Evolutionary conservation across 2,113 vertebrate genomes (phyloP), one percentile per base, ranked within the genome.

Genomic region (Rhinopomastus cyanomelas): DNA sequence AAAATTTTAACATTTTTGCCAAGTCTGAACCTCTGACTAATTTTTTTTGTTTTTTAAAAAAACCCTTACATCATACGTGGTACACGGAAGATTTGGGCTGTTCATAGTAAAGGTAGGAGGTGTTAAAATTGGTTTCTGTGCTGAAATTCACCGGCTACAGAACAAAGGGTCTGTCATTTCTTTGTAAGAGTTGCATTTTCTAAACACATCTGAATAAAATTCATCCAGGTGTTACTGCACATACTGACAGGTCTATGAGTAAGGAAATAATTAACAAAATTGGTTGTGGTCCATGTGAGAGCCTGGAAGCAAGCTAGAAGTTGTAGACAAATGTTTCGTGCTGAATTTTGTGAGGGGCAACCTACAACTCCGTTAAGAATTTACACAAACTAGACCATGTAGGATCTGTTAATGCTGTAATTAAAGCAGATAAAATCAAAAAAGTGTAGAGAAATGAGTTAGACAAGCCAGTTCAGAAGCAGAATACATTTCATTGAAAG

Each of bases 71-170:
- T 68, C 25, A 22, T 85, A 76, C 17, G 34, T 64, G 53, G 14
- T 59, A 27, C 8, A 79, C 67, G 48, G 81, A 76, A 75, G 16
- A 67, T 82, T 76, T 80, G 53, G 30, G 44, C 62, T 83, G 49
- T 64, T 88, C 90, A 62, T 85, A 72, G 64, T 55, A 27, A 83
- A 88, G 51, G 87, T 93, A 83, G 84, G 87, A 85, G 62, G 87
- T 72, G 49, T 68, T 85, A 88, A 88, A 85, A 88, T 59, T 56
- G 19, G 29, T 83, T 80, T 87, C 49, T 84, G 16, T 65, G 39
- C 36, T 73, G 66, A 84, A 81, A 87, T 15, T 68, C 59, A 51
- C n/a, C 7, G 16, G 56, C 34, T 52, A 77, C 15, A 77, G 46
- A 81, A 88, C 68, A 89, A 82, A 94, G 37, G 53, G 68, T 60